Base-by-base conservation (phyloP, 2,797 vertebrate species). In the Glyptemys insculpta region DNA sequence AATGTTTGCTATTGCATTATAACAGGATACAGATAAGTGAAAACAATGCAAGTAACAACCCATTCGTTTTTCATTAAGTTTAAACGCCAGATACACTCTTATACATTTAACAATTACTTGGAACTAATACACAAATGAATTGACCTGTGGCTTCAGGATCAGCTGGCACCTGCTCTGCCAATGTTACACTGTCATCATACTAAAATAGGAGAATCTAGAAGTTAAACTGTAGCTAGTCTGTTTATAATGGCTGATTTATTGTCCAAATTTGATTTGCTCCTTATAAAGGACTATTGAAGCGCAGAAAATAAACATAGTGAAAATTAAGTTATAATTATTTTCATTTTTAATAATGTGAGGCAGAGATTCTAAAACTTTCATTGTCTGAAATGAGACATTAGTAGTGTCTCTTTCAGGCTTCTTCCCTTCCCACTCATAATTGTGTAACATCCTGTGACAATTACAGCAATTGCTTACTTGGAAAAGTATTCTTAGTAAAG, bases 221-320 rank as follows among this genome's bases (percentile, higher is more conserved):
- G 41, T 47, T 47, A 68, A 68, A 68, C 41, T 76, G 12, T 29
- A 76, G 41, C 29, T 47, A 16, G 10, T 54, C 37, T 74, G 16
- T 1, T 0, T 12, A 6, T 12, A 12, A 37, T 52, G 91, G 50
- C 27, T 76, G 14, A 6, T n/a, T 49, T 83, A 78, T 85, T 87
- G 62, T 62, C 18, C 53, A 15, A 21, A 0, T 90, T 79, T 50
- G 12, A 80, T 95, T 68, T 79, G 5, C 79, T 83, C 31, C 72
- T 91, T 92, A 23, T 54, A 37, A 87, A 95, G 31, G 27, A 9
- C 74, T 86, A 10, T 86, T 94, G 52, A 89, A 88, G 85, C 54
- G 37, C 68, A 72, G 14, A 41, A 74, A 25, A 23, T 41, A 74
- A 74, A 19, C n/a, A 37, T 5, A 25, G 31, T 68, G 7, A 68